These are phyloP conservation scores for Drosophila nr. medialis DNA, from an alignment of 2,888 invertebrate genomes.

Conservation along the genomic window DNA sequence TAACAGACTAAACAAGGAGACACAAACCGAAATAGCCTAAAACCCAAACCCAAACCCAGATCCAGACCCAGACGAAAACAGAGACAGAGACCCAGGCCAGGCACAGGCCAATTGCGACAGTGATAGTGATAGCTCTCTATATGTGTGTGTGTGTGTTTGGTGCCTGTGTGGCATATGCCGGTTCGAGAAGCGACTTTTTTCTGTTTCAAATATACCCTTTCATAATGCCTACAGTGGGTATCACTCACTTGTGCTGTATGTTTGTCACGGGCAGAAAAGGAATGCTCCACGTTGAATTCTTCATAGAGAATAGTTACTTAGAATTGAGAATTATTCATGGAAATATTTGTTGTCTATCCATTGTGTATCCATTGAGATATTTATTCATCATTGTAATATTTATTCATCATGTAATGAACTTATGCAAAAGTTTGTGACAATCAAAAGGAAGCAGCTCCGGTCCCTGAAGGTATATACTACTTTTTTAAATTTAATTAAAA, in stretches of 20 bases:
- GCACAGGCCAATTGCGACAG: constrained; percentile 50
- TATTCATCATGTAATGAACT: neutral
- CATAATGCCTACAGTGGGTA: neutral
- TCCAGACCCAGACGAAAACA: neutral
- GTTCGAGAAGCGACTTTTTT: constrained; percentile 35
- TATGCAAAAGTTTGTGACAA: neutral
- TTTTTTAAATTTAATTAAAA: neutral
- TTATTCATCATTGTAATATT: neutral
- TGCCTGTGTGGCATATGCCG: constrained; percentile 60
- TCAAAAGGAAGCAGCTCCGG: neutral
- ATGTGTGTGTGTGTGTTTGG: constrained; percentile 19
- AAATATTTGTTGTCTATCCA: neutral
- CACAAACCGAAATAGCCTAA: constrained; percentile 37
- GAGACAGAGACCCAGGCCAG: constrained; percentile 12
- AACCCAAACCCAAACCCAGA: constrained; percentile 18
- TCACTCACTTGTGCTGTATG: too few species aligned
- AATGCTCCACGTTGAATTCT: neutral
- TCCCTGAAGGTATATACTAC: neutral
- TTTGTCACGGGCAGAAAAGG: neutral
- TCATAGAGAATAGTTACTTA: neutral
- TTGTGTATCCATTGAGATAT: neutral
- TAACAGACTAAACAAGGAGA: constrained; percentile 50
- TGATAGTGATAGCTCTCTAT: constrained; percentile 36
- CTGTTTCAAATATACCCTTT: constrained; percentile 19
- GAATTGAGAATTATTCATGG: neutral